These are phyloP conservation scores for Rhagoletis pomonella DNA, from an alignment of 1,140 invertebrate species.

Conservation along the genomic window DNA sequence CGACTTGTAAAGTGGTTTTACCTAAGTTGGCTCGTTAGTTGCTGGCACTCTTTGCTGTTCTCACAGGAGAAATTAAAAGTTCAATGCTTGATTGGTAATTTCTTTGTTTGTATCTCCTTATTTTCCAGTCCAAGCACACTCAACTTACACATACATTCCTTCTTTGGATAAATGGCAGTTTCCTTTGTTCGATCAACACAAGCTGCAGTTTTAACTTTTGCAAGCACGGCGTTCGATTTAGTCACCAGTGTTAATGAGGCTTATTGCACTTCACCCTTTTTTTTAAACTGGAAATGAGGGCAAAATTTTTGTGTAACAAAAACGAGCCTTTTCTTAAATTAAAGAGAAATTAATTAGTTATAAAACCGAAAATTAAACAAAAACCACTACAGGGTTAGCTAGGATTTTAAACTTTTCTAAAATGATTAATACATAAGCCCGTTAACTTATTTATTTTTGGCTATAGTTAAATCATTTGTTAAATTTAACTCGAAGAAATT, in stretches of 20 bases:
- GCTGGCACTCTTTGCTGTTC: background rate
- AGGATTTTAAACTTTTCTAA: too few relatives aligned
- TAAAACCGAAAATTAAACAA: too few relatives aligned
- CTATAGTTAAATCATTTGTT: too few relatives aligned
- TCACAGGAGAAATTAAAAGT: background rate
- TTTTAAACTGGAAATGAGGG: background rate
- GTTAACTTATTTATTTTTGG: too few relatives aligned
- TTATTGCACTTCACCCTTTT: background rate
- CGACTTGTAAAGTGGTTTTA: constrained; percentile 6
- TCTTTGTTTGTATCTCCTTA: constrained; percentile 66
- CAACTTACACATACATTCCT: constrained; percentile 58
- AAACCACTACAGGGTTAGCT: too few relatives aligned
- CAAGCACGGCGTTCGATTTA: background rate
- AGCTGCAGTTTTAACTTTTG: background rate
- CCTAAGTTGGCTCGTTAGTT: background rate
- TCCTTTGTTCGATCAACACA: background rate
- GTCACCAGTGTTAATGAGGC: background rate
- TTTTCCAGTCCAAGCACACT: constrained; percentile 13
- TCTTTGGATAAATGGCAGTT: constrained; percentile 56
- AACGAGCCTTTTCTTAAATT: background rate
- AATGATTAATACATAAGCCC: too few relatives aligned
- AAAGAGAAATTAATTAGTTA: too few relatives aligned
- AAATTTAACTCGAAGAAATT: too few relatives aligned
- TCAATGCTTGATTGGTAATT: constrained; percentile 57
- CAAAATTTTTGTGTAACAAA: background rate